Base-by-base conservation (phyloP, 2,888 invertebrate genomes). In the Zaprionus lineosus region DNA sequence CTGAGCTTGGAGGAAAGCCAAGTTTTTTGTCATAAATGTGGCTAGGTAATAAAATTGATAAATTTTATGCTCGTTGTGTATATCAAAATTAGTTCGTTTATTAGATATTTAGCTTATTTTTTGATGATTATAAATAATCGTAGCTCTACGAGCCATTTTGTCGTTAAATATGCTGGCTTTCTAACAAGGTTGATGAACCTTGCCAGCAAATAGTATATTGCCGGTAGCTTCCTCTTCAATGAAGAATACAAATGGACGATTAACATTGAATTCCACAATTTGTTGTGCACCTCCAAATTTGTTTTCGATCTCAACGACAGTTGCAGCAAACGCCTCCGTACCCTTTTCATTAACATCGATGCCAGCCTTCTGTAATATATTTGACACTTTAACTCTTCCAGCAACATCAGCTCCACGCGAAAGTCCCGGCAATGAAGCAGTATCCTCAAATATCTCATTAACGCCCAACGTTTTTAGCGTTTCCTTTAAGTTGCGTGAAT, bases 291-390 rank as follows among this genome's bases (percentile, higher is more conserved):
- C 92, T 0, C 94, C 94, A 74, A 95, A 94, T 89, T 95, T 95
- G 88, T 95, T 95, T 7, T 92, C 93, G 28, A 96, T 89, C 36
- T 88, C 88, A 14, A 93, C 91, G 19, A 90, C 89, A 81, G 95
- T 94, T 6, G 94, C 93, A 0, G 94, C 92, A 86, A 91, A 94
- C 0, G 93, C 94, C 0, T 92, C 91, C 31, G 93, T 95, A 58
- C 95, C 96, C 36, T 93, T 90, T 87, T 96, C 96, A 73, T 94
- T 94, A 37, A 95, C 92, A 83, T 94, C 94, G 24, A 96, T 93
- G 12, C 95, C 95, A 34, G 94, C 92, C 78, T 94, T 93, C 88
- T 96, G 96, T 41, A 95, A 86, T 18, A 96, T 91, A 78, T 94
- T 93, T 0, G 94, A 93, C 0, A 96, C 93, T 41, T 91, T 91